These are phyloP conservation scores for Macaria notata DNA, from an alignment of 2,888 invertebrate genomes.

Conservation along the genomic window DNA sequence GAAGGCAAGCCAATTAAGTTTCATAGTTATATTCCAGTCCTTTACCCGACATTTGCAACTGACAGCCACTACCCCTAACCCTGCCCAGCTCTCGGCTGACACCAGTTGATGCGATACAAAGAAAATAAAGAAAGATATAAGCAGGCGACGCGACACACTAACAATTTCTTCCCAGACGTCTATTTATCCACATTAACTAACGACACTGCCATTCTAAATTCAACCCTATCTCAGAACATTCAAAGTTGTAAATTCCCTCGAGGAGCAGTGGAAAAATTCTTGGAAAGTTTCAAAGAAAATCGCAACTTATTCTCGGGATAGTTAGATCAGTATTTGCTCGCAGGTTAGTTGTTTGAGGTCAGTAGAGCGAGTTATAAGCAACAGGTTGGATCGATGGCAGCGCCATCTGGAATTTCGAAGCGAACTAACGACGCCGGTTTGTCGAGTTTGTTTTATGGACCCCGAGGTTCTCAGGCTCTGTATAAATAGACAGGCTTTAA, in stretches of 20 bases:
- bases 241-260: slow-evolving; percentile 47
- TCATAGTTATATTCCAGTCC: no score
- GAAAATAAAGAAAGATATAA: slow-evolving; percentile 27
- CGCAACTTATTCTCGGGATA: slow-evolving; percentile 23
- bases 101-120: slow-evolving; percentile 23
- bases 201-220: slow-evolving; percentile 36
- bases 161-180: slow-evolving; percentile 52
- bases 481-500: neutral
- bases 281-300: slow-evolving; percentile 30
- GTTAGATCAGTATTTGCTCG: slow-evolving; percentile 31
- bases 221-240: slow-evolving; percentile 36
- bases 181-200: slow-evolving; percentile 57
- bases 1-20: no score
- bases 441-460: slow-evolving; percentile 11
- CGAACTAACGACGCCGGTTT: slow-evolving; percentile 28
- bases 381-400: slow-evolving; percentile 61
- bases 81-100: slow-evolving; percentile 1
- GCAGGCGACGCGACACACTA: slow-evolving; percentile 41
- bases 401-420: slow-evolving; percentile 52
- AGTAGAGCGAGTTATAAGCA: slow-evolving; percentile 55
- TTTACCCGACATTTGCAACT: no score
- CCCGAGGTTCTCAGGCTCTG: slow-evolving; percentile 3
- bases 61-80: neutral
- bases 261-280: slow-evolving; percentile 31
- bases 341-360: slow-evolving; percentile 45